Evolutionary conservation across 2,113 vertebrate genomes (phyloP), one percentile per base, ranked within the genome.

Genomic region (Colinus virginianus): DNA sequence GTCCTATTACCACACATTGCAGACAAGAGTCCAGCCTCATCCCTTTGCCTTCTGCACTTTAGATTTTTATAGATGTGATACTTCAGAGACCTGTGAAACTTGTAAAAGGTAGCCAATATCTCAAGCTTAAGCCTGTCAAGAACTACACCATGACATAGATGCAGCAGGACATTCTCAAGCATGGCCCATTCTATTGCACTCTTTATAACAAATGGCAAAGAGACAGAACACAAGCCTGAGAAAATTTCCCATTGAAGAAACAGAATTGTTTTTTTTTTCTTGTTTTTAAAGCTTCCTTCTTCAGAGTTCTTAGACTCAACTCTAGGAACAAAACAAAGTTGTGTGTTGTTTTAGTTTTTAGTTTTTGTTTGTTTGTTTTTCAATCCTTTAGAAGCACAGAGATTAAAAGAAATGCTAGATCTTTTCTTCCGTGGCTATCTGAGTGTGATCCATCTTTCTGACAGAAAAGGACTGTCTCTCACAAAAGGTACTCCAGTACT

Each of bases 401-500:
- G 36, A 66, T 42, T 40, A 82, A 76, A 59, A 70, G 12, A 25
- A 53, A 28, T 25, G 51, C 26, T 66, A 53, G 53, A 43, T 77
- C 6, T 77, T 90, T 72, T 64, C 40, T 61, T 30, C 23, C 81
- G 36, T 36, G 19, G 2, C 15, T 87, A 16, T 48, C 36, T 26
- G 45, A 76, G 36, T 69, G 75, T 72, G 48, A 30, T 51, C 34
- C 34, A 51, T 23, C 42, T n/a, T 30, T 45, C 19, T 67, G n/a
- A 55, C 70, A 76, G 38, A 71, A 72, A 58, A 34, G 42, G 53
- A 45, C 17, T 0, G 0, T 53, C 36, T 77, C 48, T 83, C n/a
- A 6, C 0, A 0, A 14, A 19, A 2, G 3, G 25, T 56, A 46
- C 12, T 86, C 36, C 59, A 6, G 6, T 40, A 22, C 42, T 78